Evolutionary conservation across 2,113 vertebrate species (phyloP).

Genomic region (Suricata suricatta): DNA sequence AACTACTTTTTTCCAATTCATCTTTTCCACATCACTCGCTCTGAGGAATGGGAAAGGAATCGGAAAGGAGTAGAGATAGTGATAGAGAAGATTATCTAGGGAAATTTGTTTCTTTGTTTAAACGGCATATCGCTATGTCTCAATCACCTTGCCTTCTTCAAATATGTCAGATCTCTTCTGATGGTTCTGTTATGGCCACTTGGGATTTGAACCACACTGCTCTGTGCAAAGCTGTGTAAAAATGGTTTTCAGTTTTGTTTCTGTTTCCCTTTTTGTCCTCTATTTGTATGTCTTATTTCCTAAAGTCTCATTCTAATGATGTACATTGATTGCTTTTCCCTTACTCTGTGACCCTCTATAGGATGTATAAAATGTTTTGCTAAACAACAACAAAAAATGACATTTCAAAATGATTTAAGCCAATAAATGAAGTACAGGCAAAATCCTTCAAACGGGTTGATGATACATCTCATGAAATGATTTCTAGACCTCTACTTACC

Average conservation of each 20-base stretch:
- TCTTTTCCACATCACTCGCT: background rate
- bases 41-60: background rate
- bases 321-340: background rate
- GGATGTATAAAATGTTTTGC: background rate
- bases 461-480: background rate
- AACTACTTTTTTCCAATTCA: background rate
- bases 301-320: background rate
- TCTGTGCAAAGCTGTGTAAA: background rate
- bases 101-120: background rate
- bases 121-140: background rate
- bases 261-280: background rate
- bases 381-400: background rate
- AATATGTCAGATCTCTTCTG: background rate
- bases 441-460: background rate
- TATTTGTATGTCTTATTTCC: background rate
- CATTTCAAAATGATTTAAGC: background rate
- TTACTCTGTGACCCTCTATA: background rate
- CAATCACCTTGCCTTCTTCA: background rate
- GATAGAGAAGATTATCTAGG: background rate
- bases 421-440: background rate
- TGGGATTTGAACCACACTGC: background rate
- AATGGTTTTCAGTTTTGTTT: background rate
- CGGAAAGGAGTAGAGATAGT: background rate
- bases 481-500: slow-evolving; percentile 82
- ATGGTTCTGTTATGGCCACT: background rate